These are phyloP conservation scores for Peucedramus taeniatus DNA, from an alignment of 2,113 vertebrate species.

Conservation along the genomic window DNA sequence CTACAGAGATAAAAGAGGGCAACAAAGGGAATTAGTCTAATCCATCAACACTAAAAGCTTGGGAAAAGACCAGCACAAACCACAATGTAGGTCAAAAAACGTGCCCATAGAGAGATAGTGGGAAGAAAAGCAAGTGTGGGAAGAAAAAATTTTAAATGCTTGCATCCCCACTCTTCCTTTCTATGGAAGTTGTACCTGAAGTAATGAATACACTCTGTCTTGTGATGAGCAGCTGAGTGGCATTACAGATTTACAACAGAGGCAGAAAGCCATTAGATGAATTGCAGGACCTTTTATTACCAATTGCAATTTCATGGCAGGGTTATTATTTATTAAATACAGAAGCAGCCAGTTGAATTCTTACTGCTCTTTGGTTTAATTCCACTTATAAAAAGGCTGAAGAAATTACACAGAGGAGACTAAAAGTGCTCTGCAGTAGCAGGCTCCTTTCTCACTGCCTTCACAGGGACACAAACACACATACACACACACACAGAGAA, in stretches of 20 bases:
- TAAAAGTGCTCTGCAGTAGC: not conserved
- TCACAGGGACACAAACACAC: not conserved
- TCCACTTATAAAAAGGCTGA: not conserved
- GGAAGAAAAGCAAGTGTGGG: not conserved
- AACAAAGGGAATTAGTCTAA: not conserved
- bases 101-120: not conserved
- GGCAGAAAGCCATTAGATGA: not conserved
- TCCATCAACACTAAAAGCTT: not conserved
- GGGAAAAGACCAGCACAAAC: not conserved
- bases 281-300: slow-evolving; percentile 37
- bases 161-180: not conserved
- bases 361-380: not conserved
- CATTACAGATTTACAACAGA: not conserved
- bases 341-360: slow-evolving; percentile 25
- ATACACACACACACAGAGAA: not conserved
- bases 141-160: not conserved
- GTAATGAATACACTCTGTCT: slow-evolving; percentile 34
- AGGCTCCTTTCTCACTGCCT: not conserved
- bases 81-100: not conserved
- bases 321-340: slow-evolving; percentile 60
- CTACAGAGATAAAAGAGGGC: not conserved
- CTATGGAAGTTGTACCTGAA: not conserved
- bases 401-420: not conserved
- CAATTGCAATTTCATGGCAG: slow-evolving; percentile 44
- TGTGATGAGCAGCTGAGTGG: not conserved